A percentile compares a stretch with the other conserved stretches of the same genome.
Conservation (phyloP, 1,140 invertebrate genomes). For the Listronotus bonariensis region DNA sequence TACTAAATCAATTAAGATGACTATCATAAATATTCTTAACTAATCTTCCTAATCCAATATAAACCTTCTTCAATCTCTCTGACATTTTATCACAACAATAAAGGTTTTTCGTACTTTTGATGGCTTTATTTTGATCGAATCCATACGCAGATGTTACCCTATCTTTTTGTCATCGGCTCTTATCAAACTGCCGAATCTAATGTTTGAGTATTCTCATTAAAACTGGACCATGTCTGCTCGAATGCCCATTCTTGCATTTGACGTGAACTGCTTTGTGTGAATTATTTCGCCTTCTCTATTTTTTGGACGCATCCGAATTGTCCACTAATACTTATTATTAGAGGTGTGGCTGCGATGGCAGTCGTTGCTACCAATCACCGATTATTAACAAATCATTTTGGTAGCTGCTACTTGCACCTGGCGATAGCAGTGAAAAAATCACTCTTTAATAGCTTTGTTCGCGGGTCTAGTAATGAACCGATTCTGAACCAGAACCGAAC, state of each 20-base stretch:
- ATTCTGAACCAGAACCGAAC: too few relatives aligned
- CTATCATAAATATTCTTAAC: too few relatives aligned
- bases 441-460: too few relatives aligned
- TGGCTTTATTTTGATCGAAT: conserved; percentile 6
- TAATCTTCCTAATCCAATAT: too few relatives aligned
- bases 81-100: neutral
- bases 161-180: conserved; percentile 2
- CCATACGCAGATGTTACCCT: conserved; percentile 2
- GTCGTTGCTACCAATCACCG: too few relatives aligned
- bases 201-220: conserved; percentile 10
- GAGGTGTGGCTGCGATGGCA: too few relatives aligned
- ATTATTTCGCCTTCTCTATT: conserved; percentile 1
- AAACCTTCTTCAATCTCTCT: too few relatives aligned
- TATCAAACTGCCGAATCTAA: conserved; percentile 2
- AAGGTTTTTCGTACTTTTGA: neutral
- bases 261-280: conserved; percentile 11
- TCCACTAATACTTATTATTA: neutral
- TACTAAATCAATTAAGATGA: too few relatives aligned
- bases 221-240: conserved; percentile 6
- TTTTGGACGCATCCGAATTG: neutral
- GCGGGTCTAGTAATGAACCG: too few relatives aligned
- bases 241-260: conserved; percentile 7
- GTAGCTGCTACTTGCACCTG: too few relatives aligned
- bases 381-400: too few relatives aligned
- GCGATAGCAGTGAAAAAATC: too few relatives aligned